Base-by-base conservation (phyloP, 2,797 vertebrate species). In the Bradypodion ventrale region DNA sequence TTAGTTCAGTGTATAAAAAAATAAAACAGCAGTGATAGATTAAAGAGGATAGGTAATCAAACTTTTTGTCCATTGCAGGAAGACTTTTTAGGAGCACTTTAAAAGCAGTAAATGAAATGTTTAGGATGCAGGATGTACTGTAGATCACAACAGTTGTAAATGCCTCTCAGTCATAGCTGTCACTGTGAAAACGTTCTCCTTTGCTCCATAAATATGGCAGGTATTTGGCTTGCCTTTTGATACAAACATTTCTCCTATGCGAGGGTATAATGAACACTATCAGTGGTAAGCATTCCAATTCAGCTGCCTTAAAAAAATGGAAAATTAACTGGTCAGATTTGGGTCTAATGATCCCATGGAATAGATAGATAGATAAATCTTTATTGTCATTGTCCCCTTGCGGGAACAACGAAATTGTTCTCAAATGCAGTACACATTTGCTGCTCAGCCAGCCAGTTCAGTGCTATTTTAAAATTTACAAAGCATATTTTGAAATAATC, bases 321-420 rank as follows among this genome's bases (percentile, higher is more conserved):
- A 68, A 3, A 59, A 44, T 63, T 60, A 73, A 44, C 27, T 65
- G 7, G 12, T 35, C n/a, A 56, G 37, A 72, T 37, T 35, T 29
- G 49, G 21, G 75, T 84, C 88, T 75, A 75, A 80, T 87, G 40
- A 82, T 66, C 77, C 42, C 35, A 40, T 56, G 74, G 62, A 86
- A 88, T 85, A 56, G n/a, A n/a, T n/a, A n/a, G n/a, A n/a, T n/a
- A n/a, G n/a, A n/a, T n/a, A n/a, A n/a, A n/a, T n/a, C n/a, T n/a
- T n/a, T n/a, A n/a, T n/a, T n/a, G n/a, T n/a, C n/a, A n/a, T n/a
- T n/a, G n/a, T n/a, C n/a, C n/a, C n/a, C n/a, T n/a, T n/a, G n/a
- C n/a, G n/a, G n/a, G n/a, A n/a, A n/a, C n/a, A n/a, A n/a, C n/a
- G n/a, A n/a, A n/a, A n/a, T n/a, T n/a, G n/a, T n/a, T 2, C 21